Conservation (phyloP, 2,113 vertebrate genomes). For the Pollimyrus isidori region DNA sequence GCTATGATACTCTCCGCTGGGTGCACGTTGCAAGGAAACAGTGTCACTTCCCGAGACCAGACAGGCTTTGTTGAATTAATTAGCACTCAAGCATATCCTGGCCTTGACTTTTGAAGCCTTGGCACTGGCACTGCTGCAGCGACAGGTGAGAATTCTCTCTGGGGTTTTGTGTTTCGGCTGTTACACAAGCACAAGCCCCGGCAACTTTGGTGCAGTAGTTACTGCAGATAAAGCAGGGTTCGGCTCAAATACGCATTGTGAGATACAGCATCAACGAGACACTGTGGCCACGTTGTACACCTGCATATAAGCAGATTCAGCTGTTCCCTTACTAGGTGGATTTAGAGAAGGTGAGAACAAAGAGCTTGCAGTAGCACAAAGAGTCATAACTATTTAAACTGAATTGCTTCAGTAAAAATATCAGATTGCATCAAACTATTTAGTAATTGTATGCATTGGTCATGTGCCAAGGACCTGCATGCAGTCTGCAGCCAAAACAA, state of each 20-base stretch:
- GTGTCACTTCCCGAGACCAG: slow-evolving; percentile 9
- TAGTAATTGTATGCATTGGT: not conserved
- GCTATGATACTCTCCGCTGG: slow-evolving; percentile 9
- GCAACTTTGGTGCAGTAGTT: not conserved
- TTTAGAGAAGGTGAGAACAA: not conserved
- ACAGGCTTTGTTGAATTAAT: slow-evolving; percentile 23
- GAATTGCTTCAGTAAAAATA: not conserved
- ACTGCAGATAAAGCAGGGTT: not conserved
- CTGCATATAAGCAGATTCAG: not conserved
- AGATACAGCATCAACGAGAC: not conserved
- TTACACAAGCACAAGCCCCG: not conserved
- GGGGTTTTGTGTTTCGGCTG: not conserved
- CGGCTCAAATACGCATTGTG: not conserved
- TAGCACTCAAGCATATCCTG: slow-evolving; percentile 8
- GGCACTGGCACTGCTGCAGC: not conserved
- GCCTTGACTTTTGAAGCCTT: not conserved
- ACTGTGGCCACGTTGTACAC: not conserved
- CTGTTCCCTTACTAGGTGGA: not conserved
- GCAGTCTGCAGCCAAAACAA: not conserved
- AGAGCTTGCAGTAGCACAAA: not conserved
- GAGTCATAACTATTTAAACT: not conserved
- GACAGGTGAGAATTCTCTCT: not conserved
- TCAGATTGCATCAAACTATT: not conserved
- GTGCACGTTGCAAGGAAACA: not conserved
- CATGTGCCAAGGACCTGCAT: not conserved